phyloP scores from a whole-genome alignment of 2,797 vertebrate genomes.

The Meriones psammophilus region DNA sequence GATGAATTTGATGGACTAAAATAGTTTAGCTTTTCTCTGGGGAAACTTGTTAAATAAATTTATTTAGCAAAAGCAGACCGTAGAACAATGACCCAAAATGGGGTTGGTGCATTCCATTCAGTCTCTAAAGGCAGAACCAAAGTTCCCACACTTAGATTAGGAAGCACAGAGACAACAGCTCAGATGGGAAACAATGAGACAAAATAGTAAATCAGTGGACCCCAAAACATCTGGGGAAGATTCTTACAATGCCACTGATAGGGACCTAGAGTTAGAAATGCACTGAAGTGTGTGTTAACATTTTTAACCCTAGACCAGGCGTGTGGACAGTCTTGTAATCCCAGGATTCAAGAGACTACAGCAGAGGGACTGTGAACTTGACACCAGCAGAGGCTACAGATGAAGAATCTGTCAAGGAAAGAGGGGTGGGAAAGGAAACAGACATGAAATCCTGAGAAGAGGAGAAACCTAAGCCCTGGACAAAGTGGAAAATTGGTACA shows the following conservation, averaged over 20 bases:
- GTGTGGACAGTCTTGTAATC: not conserved
- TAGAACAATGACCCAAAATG: slow-evolving; percentile 45
- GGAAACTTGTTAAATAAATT: slow-evolving; percentile 77
- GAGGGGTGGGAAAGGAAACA: not conserved
- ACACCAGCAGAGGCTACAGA: not conserved
- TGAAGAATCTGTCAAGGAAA: not conserved
- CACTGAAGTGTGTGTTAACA: not conserved
- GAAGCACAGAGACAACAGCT: not conserved
- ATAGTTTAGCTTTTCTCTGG: slow-evolving; percentile 53
- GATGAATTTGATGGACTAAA: slow-evolving; percentile 45
- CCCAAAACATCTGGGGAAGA: not conserved
- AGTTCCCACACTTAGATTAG: slow-evolving; percentile 64
- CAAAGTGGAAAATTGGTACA: not conserved
- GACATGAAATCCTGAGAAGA: not conserved
- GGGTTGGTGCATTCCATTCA: not conserved
- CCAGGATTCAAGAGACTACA: not conserved
- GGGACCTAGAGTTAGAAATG: slow-evolving; percentile 15
- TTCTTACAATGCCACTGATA: not conserved
- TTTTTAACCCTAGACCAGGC: not conserved
- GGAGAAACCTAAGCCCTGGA: not conserved
- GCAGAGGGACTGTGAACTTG: not conserved
- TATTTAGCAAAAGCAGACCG: slow-evolving; percentile 55
- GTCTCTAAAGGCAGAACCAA: slow-evolving; percentile 35
- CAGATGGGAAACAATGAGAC: not conserved
- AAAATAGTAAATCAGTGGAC: not conserved